These are phyloP conservation scores for Mechanitis mazaeus DNA, from an alignment of 2,888 invertebrate species.

Conservation along the genomic window DNA sequence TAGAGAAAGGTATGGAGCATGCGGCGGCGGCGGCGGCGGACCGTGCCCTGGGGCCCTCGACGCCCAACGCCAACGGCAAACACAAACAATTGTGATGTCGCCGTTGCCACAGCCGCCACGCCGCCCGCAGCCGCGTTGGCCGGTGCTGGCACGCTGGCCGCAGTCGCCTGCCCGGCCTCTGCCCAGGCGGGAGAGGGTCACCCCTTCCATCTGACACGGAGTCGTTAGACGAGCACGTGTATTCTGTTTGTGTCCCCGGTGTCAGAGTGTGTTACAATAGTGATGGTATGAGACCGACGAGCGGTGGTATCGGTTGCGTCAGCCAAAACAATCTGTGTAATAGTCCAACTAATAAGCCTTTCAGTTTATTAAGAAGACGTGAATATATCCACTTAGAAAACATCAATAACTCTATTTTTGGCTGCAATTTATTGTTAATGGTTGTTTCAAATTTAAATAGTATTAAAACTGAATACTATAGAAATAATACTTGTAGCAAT, in stretches of 20 bases:
- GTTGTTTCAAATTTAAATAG: not conserved
- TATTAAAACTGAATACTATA: not conserved
- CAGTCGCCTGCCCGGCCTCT: conserved; percentile 15
- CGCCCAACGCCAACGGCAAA: conserved; percentile 77
- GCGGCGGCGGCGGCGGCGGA: conserved; percentile 87
- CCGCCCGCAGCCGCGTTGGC: conserved; percentile 19
- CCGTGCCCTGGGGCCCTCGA: conserved; percentile 76
- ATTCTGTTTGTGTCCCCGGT: conserved; percentile 2
- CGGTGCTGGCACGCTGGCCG: conserved; percentile 28
- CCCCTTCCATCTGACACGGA: not conserved
- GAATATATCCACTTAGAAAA: not conserved
- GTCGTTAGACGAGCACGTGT: not conserved
- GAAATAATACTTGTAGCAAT: no score
- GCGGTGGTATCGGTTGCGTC: not conserved
- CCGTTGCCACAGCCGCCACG: conserved; percentile 28
- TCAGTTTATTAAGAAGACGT: not conserved
- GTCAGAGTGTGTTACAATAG: conserved; percentile 1
- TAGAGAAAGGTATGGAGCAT: conserved; percentile 89
- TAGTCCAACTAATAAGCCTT: not conserved
- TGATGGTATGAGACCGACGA: not conserved
- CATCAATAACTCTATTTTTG: not conserved
- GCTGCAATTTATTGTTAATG: not conserved
- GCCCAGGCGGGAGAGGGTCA: not conserved
- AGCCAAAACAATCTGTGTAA: not conserved
- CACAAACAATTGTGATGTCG: conserved; percentile 78